A percentile compares a stretch with the other conserved stretches of the same genome.
Conservation (phyloP, 1,140 invertebrate genomes). For the Lanistes nyassanus region DNA sequence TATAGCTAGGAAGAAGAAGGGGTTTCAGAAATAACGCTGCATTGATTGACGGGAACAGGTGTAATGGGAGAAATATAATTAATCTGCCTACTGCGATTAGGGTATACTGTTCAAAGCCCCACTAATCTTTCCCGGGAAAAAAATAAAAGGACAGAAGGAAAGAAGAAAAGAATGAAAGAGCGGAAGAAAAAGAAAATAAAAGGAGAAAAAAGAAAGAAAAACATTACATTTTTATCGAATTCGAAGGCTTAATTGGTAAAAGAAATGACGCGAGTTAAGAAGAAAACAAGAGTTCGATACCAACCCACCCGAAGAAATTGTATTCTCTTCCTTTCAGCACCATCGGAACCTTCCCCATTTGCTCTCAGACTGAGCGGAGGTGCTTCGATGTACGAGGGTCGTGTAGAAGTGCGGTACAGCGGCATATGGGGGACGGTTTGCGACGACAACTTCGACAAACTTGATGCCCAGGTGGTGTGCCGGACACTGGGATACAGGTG, state of each 20-base stretch:
- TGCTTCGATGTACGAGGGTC: slow-evolving; percentile 66
- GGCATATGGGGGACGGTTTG: slow-evolving; percentile 80
- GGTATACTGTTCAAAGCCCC: no score
- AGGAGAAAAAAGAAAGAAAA: not conserved
- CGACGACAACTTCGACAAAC: slow-evolving; percentile 78
- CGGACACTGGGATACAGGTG: slow-evolving; percentile 72
- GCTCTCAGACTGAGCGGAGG: slow-evolving; percentile 20
- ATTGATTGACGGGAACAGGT: no score
- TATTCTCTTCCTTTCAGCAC: not conserved
- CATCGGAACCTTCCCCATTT: not conserved
- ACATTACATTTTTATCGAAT: not conserved
- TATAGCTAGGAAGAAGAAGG: no score
- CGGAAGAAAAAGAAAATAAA: not conserved
- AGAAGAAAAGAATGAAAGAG: not conserved
- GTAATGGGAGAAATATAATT: no score
- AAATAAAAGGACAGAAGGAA: not conserved
- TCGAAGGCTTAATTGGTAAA: not conserved
- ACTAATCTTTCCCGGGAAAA: no score
- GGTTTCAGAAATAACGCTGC: no score
- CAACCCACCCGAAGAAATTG: not conserved
- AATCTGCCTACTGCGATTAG: no score
- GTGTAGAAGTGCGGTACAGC: slow-evolving; percentile 77
- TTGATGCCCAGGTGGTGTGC: slow-evolving; percentile 78
- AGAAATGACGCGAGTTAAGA: not conserved
- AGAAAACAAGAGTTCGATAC: not conserved